Evolutionary conservation across 2,113 vertebrate genomes (phyloP).

Genomic region (Toxotes jaculatrix): DNA sequence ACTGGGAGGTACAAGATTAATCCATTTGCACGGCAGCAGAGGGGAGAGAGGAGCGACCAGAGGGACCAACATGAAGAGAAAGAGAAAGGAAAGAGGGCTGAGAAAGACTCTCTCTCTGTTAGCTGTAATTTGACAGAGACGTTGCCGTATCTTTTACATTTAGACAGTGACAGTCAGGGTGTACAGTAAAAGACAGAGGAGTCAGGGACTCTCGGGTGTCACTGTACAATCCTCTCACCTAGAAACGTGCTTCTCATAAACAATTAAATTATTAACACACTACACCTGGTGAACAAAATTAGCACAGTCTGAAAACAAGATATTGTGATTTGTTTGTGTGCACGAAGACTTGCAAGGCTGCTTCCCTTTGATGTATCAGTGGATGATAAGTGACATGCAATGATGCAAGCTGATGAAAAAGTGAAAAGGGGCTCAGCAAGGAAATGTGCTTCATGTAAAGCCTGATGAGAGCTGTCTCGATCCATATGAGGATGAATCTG

Average conservation of each 20-base stretch:
- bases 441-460: slow-evolving; percentile 16
- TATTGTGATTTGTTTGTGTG: slow-evolving; percentile 2
- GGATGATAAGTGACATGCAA: slow-evolving; percentile 47
- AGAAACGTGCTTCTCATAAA: slow-evolving; percentile 4
- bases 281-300: neutral
- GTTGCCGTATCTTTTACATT: slow-evolving; percentile 34
- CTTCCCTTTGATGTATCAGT: slow-evolving; percentile 32
- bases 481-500: slow-evolving; percentile 2
- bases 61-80: neutral
- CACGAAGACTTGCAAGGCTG: neutral
- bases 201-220: neutral
- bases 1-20: slow-evolving; percentile 73
- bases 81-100: neutral
- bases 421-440: slow-evolving; percentile 40
- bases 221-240: neutral
- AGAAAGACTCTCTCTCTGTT: neutral
- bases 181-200: slow-evolving; percentile 4
- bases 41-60: slow-evolving; percentile 17
- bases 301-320: neutral
- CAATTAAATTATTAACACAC: neutral
- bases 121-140: slow-evolving; percentile 32
- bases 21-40: slow-evolving; percentile 71
- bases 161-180: neutral
- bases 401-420: slow-evolving; percentile 73
- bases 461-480: slow-evolving; percentile 29